Evolutionary conservation across 2,888 invertebrate genomes (phyloP).

Genomic region (Cerceris ruficornis): DNA sequence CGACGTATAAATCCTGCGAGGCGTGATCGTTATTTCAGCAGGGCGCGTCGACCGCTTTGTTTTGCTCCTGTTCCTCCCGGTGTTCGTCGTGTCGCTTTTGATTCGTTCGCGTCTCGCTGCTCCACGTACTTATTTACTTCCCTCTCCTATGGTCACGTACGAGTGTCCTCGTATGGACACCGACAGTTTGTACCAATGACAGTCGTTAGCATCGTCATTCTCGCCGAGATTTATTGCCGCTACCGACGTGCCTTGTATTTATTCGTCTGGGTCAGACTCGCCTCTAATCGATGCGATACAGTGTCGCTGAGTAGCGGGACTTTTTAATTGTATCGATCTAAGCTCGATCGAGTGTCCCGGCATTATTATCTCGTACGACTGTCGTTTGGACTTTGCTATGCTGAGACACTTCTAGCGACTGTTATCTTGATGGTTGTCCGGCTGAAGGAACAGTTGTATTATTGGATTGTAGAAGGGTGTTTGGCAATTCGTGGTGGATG

Average conservation of each 20-base stretch:
- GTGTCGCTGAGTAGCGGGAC: conserved; percentile 40
- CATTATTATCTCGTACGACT: not conserved
- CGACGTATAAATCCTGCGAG: conserved; percentile 54
- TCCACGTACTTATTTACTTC: conserved; percentile 33
- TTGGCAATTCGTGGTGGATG: too few relatives aligned
- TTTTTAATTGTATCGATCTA: conserved; percentile 41
- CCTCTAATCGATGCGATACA: conserved; percentile 27
- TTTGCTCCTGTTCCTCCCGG: conserved; percentile 49
- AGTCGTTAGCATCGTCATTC: conserved; percentile 44
- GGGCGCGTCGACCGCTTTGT: conserved; percentile 45
- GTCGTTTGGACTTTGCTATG: conserved; percentile 6
- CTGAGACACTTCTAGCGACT: conserved; percentile 31
- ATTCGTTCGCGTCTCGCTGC: conserved; percentile 56
- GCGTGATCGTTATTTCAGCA: conserved; percentile 62
- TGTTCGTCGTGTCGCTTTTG: conserved; percentile 58
- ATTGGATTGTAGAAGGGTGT: too few relatives aligned
- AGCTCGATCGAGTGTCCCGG: conserved; percentile 9
- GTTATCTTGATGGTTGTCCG: too few relatives aligned
- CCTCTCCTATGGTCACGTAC: conserved; percentile 42
- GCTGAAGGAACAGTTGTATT: too few relatives aligned
- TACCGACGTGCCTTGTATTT: conserved; percentile 12
- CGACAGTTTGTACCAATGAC: conserved; percentile 58
- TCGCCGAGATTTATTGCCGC: conserved; percentile 34
- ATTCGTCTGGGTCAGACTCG: conserved; percentile 36
- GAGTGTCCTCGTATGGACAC: conserved; percentile 12